A percentile compares a stretch with the other conserved stretches of the same genome.
Evolutionary conservation across 2,797 vertebrate genomes (phyloP).

Genomic region (Cyprinodon diabolis): DNA sequence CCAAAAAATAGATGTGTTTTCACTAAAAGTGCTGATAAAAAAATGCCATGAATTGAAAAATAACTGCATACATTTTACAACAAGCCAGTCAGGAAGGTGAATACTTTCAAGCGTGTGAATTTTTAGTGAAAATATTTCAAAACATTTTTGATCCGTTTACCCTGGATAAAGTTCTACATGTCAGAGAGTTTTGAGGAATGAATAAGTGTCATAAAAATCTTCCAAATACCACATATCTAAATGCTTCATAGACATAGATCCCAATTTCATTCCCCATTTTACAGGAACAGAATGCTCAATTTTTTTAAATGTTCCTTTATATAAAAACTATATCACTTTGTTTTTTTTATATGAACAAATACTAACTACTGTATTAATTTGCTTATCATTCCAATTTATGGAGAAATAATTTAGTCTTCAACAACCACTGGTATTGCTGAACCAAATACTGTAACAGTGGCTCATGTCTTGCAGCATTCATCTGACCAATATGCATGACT

Average conservation of each 20-base stretch:
- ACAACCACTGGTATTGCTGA: neutral
- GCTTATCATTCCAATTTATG: no score
- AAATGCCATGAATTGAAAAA: slow-evolving; percentile 27
- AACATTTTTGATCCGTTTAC: slow-evolving; percentile 5
- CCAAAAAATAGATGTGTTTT: slow-evolving; percentile 17
- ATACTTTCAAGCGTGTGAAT: slow-evolving; percentile 23
- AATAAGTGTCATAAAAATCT: no score
- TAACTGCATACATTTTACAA: slow-evolving; percentile 11
- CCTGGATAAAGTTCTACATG: neutral
- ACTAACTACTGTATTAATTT: neutral
- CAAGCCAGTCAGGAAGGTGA: neutral
- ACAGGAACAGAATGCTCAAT: neutral
- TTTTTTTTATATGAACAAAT: neutral
- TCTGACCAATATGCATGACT: neutral
- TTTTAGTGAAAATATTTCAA: slow-evolving; percentile 5
- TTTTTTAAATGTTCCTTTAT: neutral
- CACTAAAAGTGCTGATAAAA: slow-evolving; percentile 8
- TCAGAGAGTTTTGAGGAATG: neutral
- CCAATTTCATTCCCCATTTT: neutral
- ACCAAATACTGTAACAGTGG: neutral
- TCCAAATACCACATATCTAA: neutral
- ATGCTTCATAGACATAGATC: neutral
- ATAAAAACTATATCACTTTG: no score
- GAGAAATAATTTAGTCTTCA: neutral
- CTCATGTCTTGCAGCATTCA: neutral